Conservation (phyloP, 2,888 invertebrate species). For the Oscheius sp. region DNA sequence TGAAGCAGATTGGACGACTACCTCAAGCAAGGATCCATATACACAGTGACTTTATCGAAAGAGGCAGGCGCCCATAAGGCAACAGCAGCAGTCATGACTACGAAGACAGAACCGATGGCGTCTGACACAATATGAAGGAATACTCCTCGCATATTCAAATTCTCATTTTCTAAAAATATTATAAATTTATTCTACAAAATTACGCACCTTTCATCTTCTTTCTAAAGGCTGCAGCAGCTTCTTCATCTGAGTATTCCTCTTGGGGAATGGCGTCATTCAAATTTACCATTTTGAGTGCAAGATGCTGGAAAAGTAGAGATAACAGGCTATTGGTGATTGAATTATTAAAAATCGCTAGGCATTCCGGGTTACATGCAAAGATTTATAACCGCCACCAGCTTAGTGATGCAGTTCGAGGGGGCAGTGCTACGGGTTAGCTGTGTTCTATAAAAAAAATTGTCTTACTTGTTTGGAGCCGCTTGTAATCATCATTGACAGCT, state of each 20-base stretch:
- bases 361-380: conserved; percentile 13
- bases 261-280: conserved; percentile 24
- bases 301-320: conserved; percentile 29
- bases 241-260: conserved; percentile 32
- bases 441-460: background rate
- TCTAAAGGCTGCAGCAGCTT: conserved; percentile 9
- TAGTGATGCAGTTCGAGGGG: conserved; percentile 1
- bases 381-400: conserved; percentile 1
- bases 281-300: conserved; percentile 37
- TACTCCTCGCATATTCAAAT: conserved; percentile 99
- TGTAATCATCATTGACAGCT: conserved; percentile 29
- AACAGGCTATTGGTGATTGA: background rate
- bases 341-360: background rate
- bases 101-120: conserved; percentile 92
- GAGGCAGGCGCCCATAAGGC: conserved; percentile 80
- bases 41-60: conserved; percentile 80
- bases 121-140: conserved; percentile 96
- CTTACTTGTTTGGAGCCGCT: conserved; percentile 35
- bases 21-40: conserved; percentile 91
- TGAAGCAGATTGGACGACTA: conserved; percentile 45
- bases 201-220: conserved; percentile 31
- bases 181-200: background rate
- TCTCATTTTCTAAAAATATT: conserved; percentile 77
- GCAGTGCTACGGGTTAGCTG: conserved; percentile 23
- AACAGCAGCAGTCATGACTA: conserved; percentile 85